Base-by-base conservation (phyloP, 2,888 invertebrate genomes). In the Ommatoiulus sabulosus region DNA sequence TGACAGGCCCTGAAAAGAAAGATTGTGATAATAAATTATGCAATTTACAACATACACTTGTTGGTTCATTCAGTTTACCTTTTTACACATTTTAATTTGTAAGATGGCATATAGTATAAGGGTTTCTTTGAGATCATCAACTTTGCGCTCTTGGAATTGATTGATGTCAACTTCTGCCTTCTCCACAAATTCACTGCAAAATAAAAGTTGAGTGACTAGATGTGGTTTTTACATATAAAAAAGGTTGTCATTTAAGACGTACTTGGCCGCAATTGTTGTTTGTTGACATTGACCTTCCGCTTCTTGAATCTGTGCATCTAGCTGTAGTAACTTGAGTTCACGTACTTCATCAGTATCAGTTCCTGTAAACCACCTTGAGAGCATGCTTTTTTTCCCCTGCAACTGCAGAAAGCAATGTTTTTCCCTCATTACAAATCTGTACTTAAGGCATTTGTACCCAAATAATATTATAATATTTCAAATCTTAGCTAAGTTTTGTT, bases 321-420 rank as follows among this genome's bases (percentile, higher is more conserved):
- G 92, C 88, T 94, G 94, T 88, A 94, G 93, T 89, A 96, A 94
- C 92, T 95, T 95, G 90, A 95, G 93, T 92, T 96, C 96, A 44
- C 95, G 94, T 84, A 96, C 95, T 91, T 96, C 96, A 91, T 96
- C 96, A 0, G 96, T 95, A 91, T 96, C 96, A 0, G 96, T 95
- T 89, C 95, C 95, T 80, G 96, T 96, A 92, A 96, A 95, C 90
- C 96, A 91, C 0, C 96, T 94, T 0, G 95, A 95, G 94, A 96
- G 95, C n/a, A 96, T 91, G 0, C 96, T 95, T 0, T 95, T 94
- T 92, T 95, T 96, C 89, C 96, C 96, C 91, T 89, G 63, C 80
- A 89, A 35, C 57, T 80, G 44, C 35, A 86, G 17, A 86, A 12
- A n/a, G n/a, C n/a, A n/a, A n/a, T n/a, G n/a, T n/a, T n/a, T n/a